Percentiles rank a stretch among this genome's conserved stretches.
Conservation (phyloP, 2,113 vertebrate species). For the Gopherus flavomarginatus region DNA sequence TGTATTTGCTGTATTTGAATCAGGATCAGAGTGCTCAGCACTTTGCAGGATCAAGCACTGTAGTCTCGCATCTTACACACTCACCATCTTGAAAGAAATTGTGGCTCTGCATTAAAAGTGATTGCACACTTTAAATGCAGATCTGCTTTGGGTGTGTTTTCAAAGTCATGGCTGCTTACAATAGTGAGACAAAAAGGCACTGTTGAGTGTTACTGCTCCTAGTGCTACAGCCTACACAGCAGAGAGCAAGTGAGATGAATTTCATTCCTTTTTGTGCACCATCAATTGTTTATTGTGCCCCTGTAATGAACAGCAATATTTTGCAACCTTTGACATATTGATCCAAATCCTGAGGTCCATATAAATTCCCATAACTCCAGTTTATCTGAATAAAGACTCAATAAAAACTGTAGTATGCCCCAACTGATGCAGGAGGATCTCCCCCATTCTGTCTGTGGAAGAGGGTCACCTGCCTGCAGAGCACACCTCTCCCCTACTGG, state of each 20-base stretch:
- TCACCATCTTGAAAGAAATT: neutral
- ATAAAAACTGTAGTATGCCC: neutral
- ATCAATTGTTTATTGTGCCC: neutral
- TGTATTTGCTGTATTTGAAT: neutral
- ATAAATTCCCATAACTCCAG: neutral
- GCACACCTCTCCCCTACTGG: neutral
- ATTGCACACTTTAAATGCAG: neutral
- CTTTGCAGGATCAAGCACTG: neutral
- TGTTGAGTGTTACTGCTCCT: neutral
- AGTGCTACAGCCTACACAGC: neutral
- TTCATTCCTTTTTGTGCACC: rapidly evolving
- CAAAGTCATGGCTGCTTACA: neutral
- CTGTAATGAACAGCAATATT: neutral
- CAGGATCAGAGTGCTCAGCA: neutral
- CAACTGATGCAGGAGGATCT: neutral
- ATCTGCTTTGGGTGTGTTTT: neutral
- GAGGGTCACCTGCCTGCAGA: neutral
- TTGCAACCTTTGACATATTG: neutral
- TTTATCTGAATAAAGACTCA: neutral
- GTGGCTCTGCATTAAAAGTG: neutral
- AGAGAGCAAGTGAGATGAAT: neutral
- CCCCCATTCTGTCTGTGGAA: neutral
- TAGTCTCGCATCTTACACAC: neutral
- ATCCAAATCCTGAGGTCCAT: neutral
- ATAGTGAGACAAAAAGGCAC: neutral